phyloP scores from a whole-genome alignment of 2,888 invertebrate species.

The Perizoma flavofasciatum region DNA sequence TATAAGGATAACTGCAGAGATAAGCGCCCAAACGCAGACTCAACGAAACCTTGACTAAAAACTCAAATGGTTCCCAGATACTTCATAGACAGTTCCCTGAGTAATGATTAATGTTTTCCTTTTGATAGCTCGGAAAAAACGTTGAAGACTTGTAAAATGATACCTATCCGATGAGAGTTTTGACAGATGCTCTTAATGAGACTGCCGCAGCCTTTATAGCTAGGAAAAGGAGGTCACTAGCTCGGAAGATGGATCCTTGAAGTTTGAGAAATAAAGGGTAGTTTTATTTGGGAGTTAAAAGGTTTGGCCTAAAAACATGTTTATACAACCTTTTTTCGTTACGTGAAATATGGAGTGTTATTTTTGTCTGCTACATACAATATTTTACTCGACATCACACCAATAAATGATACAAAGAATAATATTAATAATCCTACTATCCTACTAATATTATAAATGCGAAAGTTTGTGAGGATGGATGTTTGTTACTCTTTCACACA shows the following conservation, averaged over 20 bases:
- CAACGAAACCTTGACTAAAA: constrained; percentile 4
- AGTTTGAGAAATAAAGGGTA: constrained; percentile 32
- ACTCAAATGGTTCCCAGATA: constrained; percentile 11
- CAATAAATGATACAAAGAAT: no score
- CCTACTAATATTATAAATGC: no score
- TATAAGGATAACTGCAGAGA: no score
- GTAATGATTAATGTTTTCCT: constrained; percentile 25
- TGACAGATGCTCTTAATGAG: constrained; percentile 41
- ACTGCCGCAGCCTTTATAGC: constrained; percentile 36
- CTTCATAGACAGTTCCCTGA: constrained; percentile 15
- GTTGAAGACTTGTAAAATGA: constrained; percentile 22
- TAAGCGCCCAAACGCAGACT: neutral
- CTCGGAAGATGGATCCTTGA: constrained; percentile 25
- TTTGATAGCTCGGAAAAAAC: constrained; percentile 22
- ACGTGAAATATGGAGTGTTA: neutral
- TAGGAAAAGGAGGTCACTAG: constrained; percentile 31
- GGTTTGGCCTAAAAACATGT: constrained; percentile 14
- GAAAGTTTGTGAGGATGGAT: no score
- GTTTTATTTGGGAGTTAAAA: constrained; percentile 3
- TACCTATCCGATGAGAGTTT: constrained; percentile 31
- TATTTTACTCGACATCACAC: no score
- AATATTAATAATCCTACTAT: no score
- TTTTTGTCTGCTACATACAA: no score
- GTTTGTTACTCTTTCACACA: no score
- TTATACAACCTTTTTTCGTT: constrained; percentile 12